Conservation (phyloP, 1,140 invertebrate species). For the Drosophila miranda region DNA sequence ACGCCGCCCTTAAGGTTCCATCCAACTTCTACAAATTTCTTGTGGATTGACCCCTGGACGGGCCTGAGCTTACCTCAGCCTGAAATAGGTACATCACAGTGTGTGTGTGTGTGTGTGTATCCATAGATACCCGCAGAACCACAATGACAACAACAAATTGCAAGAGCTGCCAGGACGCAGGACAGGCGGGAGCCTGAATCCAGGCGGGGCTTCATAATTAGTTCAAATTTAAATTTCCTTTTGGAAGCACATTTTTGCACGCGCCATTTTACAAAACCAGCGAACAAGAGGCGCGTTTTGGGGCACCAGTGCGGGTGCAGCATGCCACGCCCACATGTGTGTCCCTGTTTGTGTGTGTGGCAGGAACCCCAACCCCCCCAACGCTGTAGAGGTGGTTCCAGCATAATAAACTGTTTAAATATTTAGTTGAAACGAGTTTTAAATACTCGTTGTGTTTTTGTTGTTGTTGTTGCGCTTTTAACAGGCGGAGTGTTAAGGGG, state of each 20-base stretch:
- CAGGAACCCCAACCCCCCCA: not conserved
- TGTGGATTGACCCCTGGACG: too few species aligned
- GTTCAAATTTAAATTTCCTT: slow-evolving; percentile 79
- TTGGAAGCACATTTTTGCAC: slow-evolving; percentile 59
- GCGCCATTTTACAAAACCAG: slow-evolving; percentile 52
- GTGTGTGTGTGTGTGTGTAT: too few species aligned
- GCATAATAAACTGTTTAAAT: slow-evolving; percentile 81
- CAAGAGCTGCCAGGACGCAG: slow-evolving; percentile 20
- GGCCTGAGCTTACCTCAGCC: too few species aligned
- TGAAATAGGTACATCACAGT: too few species aligned
- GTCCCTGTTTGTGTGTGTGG: not conserved
- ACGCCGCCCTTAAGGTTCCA: too few species aligned
- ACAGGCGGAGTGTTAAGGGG: slow-evolving; percentile 1
- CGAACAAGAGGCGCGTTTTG: slow-evolving; percentile 13
- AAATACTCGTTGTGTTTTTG: slow-evolving; percentile 72
- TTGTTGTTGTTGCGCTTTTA: too few species aligned
- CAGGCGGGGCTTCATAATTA: slow-evolving; percentile 69
- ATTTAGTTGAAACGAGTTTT: slow-evolving; percentile 79
- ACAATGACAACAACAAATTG: slow-evolving; percentile 55
- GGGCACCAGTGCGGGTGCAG: slow-evolving; percentile 17
- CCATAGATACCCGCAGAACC: slow-evolving; percentile 36
- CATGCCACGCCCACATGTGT: slow-evolving; percentile 55
- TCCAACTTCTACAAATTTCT: too few species aligned
- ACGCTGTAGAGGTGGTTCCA: too few species aligned
- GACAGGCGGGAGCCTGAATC: too few species aligned